Conservation (phyloP, 2,888 invertebrate genomes). For the Deilephila porcellus region DNA sequence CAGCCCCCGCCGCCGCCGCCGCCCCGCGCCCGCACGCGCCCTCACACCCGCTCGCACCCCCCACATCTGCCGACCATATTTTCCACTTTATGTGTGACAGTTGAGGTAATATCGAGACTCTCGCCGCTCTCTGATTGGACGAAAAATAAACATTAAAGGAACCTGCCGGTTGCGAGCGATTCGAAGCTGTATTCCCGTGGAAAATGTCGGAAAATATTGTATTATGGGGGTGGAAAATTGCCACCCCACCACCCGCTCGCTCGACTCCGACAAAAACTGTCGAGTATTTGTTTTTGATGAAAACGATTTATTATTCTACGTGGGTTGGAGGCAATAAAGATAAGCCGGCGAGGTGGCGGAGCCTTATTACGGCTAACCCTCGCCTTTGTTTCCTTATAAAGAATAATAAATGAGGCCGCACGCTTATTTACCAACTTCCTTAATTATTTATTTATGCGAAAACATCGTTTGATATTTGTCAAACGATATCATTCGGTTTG, state of each 20-base stretch:
- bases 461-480: constrained; percentile 79
- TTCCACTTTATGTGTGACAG: constrained; percentile 86
- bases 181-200: constrained; percentile 85
- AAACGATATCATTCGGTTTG: constrained; percentile 52
- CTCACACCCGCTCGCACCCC: constrained; percentile 52
- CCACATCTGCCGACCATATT: constrained; percentile 85
- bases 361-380: constrained; percentile 86
- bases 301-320: constrained; percentile 86
- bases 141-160: constrained; percentile 86
- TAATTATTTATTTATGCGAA: constrained; percentile 83
- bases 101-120: constrained; percentile 86
- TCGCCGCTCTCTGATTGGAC: constrained; percentile 85
- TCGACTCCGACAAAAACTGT: constrained; percentile 85
- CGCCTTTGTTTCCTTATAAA: constrained; percentile 86
- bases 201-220: constrained; percentile 86
- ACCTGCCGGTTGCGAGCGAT: constrained; percentile 83
- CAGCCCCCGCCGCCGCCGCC: constrained; percentile 51
- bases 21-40: constrained; percentile 44
- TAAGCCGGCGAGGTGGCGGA: constrained; percentile 85
- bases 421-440: constrained; percentile 83
- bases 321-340: constrained; percentile 86
- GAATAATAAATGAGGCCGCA: constrained; percentile 85
- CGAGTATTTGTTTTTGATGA: constrained; percentile 86
- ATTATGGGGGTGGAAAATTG: constrained; percentile 85
- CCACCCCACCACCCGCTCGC: constrained; percentile 82